phyloP scores from a whole-genome alignment of 2,797 vertebrate genomes.

The Acanthis flammea region DNA sequence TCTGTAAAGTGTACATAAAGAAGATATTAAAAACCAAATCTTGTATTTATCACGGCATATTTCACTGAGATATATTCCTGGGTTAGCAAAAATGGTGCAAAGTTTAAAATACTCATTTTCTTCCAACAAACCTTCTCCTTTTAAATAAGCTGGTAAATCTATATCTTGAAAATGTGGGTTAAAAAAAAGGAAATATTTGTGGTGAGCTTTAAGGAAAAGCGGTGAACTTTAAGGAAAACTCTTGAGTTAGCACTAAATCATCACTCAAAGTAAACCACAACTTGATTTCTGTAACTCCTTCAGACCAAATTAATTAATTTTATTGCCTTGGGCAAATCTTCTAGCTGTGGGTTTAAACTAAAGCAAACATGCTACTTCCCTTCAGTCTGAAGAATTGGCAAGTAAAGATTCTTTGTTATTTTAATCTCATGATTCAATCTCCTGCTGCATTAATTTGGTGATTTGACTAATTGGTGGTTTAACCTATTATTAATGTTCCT shows the following conservation, averaged over 20 bases:
- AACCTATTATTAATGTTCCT: slow-evolving; percentile 59
- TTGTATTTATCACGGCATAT: not conserved
- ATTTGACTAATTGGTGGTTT: slow-evolving; percentile 61
- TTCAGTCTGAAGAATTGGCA: slow-evolving; percentile 6
- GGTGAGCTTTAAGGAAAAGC: not conserved
- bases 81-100: not conserved
- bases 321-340: slow-evolving; percentile 1
- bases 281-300: slow-evolving; percentile 12
- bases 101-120: not conserved
- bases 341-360: not conserved
- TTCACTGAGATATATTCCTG: not conserved
- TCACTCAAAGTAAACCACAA: not conserved
- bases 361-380: slow-evolving; percentile 4
- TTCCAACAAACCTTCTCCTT: not conserved
- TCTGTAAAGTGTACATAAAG: not conserved
- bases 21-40: not conserved
- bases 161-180: not conserved
- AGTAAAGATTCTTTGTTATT: slow-evolving; percentile 60
- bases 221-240: not conserved
- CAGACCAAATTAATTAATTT: slow-evolving; percentile 5
- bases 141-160: not conserved
- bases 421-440: slow-evolving; percentile 58
- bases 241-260: not conserved
- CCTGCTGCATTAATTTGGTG: slow-evolving; percentile 61
- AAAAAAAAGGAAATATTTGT: not conserved